Evolutionary conservation across 2,888 invertebrate species (phyloP).

Genomic region (Nowickia ferox): DNA sequence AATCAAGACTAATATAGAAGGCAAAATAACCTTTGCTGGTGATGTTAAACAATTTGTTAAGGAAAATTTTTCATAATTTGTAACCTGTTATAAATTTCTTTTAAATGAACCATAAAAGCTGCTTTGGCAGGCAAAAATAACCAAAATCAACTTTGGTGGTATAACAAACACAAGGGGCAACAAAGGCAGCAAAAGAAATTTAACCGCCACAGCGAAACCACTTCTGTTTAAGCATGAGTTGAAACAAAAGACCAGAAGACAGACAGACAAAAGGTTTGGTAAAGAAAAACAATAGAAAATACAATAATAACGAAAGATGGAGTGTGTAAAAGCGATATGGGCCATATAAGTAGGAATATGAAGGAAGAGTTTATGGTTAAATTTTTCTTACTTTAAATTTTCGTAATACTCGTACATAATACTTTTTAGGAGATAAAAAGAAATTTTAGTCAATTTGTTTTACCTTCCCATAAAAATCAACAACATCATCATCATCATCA

Average conservation of each 20-base stretch:
- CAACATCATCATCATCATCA: constrained; percentile 51
- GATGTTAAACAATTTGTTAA: constrained; percentile 26
- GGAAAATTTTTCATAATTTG: constrained; percentile 50
- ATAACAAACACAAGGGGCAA: not conserved
- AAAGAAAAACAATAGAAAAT: constrained; percentile 36
- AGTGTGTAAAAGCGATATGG: constrained; percentile 24
- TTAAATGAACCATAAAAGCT: constrained; percentile 54
- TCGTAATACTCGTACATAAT: constrained; percentile 14
- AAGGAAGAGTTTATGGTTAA: not conserved
- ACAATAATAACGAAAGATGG: constrained; percentile 28
- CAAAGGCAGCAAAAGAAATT: constrained; percentile 19
- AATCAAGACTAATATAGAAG: constrained; percentile 27
- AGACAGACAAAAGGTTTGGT: constrained; percentile 4
- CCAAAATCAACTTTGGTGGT: constrained; percentile 49
- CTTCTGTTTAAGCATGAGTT: constrained; percentile 30
- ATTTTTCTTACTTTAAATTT: constrained; percentile 34
- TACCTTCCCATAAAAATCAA: constrained; percentile 61
- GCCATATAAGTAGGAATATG: constrained; percentile 5
- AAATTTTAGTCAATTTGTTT: constrained; percentile 64
- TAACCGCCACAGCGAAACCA: not conserved
- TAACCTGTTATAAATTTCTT: constrained; percentile 63
- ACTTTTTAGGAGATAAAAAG: constrained; percentile 3
- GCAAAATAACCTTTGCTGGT: not conserved
- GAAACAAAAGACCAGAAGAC: not conserved
- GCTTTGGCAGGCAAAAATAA: constrained; percentile 41